Conservation (phyloP, 2,888 invertebrate genomes). For the Idaea biselata region DNA sequence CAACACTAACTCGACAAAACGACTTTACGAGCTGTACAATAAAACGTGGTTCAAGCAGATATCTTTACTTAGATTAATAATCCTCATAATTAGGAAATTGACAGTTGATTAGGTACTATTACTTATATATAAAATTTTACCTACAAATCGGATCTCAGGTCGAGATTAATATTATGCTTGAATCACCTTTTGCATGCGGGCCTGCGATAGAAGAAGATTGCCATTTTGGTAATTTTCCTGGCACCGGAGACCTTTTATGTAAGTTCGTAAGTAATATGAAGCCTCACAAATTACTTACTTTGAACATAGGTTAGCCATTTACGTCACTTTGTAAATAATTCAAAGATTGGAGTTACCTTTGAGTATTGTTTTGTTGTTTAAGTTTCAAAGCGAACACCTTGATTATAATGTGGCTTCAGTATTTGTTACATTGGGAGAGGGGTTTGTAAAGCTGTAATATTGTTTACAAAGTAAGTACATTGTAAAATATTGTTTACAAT, state of each 20-base stretch:
- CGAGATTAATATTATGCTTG: too few relatives aligned
- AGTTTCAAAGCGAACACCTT: neutral
- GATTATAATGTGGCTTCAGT: constrained; percentile 4
- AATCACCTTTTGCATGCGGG: too few relatives aligned
- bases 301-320: neutral
- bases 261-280: neutral
- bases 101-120: too few relatives aligned
- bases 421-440: constrained; percentile 14
- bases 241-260: neutral
- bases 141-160: too few relatives aligned
- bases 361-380: neutral
- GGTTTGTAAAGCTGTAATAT: neutral
- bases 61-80: too few relatives aligned
- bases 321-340: neutral
- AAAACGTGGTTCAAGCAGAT: too few relatives aligned
- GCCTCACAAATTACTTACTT: neutral
- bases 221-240: neutral
- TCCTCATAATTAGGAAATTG: too few relatives aligned
- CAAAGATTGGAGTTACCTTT: neutral
- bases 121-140: too few relatives aligned
- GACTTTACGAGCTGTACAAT: too few relatives aligned
- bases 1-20: too few relatives aligned
- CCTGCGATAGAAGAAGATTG: neutral
- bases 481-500: too few relatives aligned
- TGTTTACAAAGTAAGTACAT: neutral